Evolutionary conservation across 2,888 invertebrate genomes (phyloP).

Genomic region (Chromoteleia sp.): DNA sequence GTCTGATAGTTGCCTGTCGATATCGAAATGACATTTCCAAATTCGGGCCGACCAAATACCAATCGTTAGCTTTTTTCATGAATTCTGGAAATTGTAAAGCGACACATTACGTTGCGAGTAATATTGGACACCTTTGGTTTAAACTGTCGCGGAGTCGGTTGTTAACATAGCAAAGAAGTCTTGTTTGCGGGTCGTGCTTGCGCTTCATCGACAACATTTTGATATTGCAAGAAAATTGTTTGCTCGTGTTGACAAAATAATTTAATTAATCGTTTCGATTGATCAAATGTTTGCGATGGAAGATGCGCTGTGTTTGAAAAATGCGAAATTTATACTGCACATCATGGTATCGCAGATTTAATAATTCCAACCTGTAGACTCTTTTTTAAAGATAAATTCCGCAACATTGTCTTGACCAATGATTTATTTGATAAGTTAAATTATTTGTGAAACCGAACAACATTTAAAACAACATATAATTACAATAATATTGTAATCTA

Average conservation of each 20-base stretch:
- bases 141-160: constrained; percentile 21
- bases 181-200: constrained; percentile 49
- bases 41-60: too few species aligned
- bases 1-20: too few species aligned
- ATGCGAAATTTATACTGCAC: constrained; percentile 32
- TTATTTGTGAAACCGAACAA: too few species aligned
- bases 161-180: constrained; percentile 29
- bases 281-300: constrained; percentile 48
- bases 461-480: too few species aligned
- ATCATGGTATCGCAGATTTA: constrained; percentile 7
- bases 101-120: constrained; percentile 15
- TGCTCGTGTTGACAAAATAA: constrained; percentile 48
- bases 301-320: constrained; percentile 35
- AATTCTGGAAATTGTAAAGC: constrained; percentile 2
- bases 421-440: too few species aligned
- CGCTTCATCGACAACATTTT: constrained; percentile 50
- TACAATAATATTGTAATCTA: too few species aligned
- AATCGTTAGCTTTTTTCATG: neutral
- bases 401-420: neutral
- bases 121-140: constrained; percentile 40
- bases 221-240: constrained; percentile 57
- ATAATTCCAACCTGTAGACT: constrained; percentile 6
- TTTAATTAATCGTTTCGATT: constrained; percentile 48
- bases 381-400: neutral
- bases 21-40: too few species aligned